Evolutionary conservation across 2,888 invertebrate species (phyloP).

Genomic region (Nephrocerus scutellatus): DNA sequence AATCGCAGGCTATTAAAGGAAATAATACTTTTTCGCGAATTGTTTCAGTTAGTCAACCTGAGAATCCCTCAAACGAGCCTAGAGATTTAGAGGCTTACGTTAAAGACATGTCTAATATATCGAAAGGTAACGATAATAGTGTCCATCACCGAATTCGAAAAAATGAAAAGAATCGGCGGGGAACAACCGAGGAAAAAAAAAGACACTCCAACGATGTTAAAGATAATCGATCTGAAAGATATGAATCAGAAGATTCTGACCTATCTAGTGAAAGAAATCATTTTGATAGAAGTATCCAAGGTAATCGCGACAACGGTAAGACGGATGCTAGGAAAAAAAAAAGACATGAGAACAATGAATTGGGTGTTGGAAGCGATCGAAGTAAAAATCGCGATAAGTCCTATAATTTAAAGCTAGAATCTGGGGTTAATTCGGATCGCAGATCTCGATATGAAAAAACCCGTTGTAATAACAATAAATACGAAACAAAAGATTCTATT

Average conservation of each 20-base stretch:
- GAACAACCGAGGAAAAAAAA: conserved; percentile 15
- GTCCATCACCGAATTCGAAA: too few species aligned
- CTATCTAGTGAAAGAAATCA: conserved; percentile 56
- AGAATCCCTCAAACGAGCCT: conserved; percentile 23
- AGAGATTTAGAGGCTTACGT: conserved; percentile 25
- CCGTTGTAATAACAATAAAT: conserved; percentile 59
- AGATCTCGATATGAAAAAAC: conserved; percentile 33
- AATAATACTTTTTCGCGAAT: conserved; percentile 45
- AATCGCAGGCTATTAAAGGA: conserved; percentile 51
- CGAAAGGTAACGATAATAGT: conserved; percentile 45
- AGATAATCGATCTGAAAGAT: conserved; percentile 54
- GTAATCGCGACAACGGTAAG: conserved; percentile 29
- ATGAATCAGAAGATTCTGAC: conserved; percentile 55
- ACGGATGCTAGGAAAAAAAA: conserved; percentile 37
- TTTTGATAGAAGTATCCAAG: conserved; percentile 48
- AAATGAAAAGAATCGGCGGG: too few species aligned
- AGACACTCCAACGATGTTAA: conserved; percentile 33
- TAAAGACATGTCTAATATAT: conserved; percentile 33
- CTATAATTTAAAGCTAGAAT: too few species aligned
- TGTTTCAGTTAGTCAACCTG: conserved; percentile 15
- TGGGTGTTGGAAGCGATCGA: conserved; percentile 32
- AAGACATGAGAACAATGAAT: conserved; percentile 45
- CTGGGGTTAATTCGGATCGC: conserved; percentile 30
- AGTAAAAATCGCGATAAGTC: conserved; percentile 41
- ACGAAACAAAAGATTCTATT: conserved; percentile 56